These are phyloP conservation scores for Acyrthosiphon pisum DNA, from an alignment of 1,140 invertebrate genomes.

Conservation along the genomic window DNA sequence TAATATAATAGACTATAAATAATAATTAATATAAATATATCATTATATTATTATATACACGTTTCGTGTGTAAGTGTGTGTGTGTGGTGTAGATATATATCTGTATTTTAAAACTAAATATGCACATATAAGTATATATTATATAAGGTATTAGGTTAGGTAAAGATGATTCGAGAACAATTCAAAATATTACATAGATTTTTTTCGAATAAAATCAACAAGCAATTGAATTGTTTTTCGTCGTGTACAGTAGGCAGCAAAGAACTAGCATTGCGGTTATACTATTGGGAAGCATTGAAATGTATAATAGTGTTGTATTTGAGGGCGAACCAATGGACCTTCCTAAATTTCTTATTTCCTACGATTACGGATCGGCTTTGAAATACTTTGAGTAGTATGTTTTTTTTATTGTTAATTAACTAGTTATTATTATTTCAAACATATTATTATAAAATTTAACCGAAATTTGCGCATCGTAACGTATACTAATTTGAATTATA, in stretches of 20 bases:
- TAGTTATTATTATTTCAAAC: background rate
- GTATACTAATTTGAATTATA: background rate
- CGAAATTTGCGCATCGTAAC: background rate
- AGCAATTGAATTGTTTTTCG: background rate
- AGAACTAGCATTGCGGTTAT: background rate
- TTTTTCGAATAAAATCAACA: background rate
- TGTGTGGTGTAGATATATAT: background rate
- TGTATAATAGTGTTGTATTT: background rate
- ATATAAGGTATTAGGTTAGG: background rate
- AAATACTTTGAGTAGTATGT: background rate
- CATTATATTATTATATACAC: background rate
- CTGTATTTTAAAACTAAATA: constrained; percentile 9
- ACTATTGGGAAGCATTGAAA: background rate
- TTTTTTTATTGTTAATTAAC: too few species aligned
- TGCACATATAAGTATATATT: background rate
- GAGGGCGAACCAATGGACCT: too few species aligned
- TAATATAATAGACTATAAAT: background rate
- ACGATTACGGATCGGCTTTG: background rate
- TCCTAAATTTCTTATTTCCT: too few species aligned
- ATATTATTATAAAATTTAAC: background rate
- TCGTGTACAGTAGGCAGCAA: background rate
- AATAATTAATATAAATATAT: background rate
- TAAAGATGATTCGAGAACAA: background rate
- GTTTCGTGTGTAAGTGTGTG: background rate
- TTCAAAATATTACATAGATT: too few species aligned